These are phyloP conservation scores for Paramormyrops hopkinsi DNA, from an alignment of 2,797 vertebrate species.

Conservation along the genomic window DNA sequence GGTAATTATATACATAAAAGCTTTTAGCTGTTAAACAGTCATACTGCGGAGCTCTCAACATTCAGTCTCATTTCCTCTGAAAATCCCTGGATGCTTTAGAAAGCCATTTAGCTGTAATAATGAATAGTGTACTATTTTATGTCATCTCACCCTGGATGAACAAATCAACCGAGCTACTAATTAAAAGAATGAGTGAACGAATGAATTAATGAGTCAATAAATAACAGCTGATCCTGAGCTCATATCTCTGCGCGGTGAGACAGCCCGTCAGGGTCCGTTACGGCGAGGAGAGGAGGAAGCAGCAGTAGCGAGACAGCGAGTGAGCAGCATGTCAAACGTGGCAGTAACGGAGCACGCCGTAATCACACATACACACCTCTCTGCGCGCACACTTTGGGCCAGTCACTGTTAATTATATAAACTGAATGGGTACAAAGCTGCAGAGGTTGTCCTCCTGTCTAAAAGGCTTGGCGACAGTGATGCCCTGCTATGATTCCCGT, in stretches of 20 bases:
- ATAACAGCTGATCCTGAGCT: conserved; percentile 5
- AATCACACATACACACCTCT: not conserved
- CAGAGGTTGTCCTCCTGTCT: not conserved
- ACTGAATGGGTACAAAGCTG: not conserved
- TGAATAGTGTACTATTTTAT: conserved; percentile 8
- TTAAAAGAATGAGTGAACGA: conserved; percentile 13
- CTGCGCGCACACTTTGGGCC: not conserved
- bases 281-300: not conserved
- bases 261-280: not conserved
- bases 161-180: conserved; percentile 3
- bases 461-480: not conserved
- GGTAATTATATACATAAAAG: conserved; percentile 1
- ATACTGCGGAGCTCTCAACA: not conserved
- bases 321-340: not conserved
- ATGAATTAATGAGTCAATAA: conserved; percentile 15
- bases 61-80: not conserved
- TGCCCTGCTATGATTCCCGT: not conserved
- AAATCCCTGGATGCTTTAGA: conserved; percentile 6
- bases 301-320: not conserved
- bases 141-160: conserved; percentile 7
- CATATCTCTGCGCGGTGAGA: not conserved
- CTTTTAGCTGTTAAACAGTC: conserved; percentile 9
- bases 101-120: conserved; percentile 12
- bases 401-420: conserved; percentile 9
- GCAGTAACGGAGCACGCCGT: not conserved